These are phyloP conservation scores for Elymnias hypermnestra DNA, from an alignment of 1,140 invertebrate species.

Conservation along the genomic window DNA sequence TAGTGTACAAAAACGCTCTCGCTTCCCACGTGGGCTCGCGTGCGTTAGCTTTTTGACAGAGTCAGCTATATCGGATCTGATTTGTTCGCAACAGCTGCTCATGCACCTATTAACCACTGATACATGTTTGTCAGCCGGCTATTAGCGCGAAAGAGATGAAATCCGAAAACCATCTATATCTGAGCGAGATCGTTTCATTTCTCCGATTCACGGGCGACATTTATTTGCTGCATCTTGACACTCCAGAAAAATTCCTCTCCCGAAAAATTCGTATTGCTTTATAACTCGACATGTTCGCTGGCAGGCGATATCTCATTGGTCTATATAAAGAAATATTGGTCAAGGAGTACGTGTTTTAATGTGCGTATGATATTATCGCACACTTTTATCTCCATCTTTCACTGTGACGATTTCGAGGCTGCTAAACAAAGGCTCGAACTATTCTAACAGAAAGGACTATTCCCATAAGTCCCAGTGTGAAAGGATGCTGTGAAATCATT, in stretches of 20 bases:
- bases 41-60: conserved; percentile 66
- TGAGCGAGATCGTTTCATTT: conserved; percentile 68
- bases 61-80: conserved; percentile 71
- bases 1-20: too few species aligned
- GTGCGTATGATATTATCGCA: too few species aligned
- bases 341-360: too few species aligned
- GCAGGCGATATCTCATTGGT: conserved; percentile 60
- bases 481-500: too few species aligned
- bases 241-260: conserved; percentile 59
- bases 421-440: too few species aligned
- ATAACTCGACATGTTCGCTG: conserved; percentile 47
- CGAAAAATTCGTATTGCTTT: conserved; percentile 60
- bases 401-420: too few species aligned
- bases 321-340: conserved; percentile 58
- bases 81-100: conserved; percentile 73
- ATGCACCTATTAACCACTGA: conserved; percentile 73
- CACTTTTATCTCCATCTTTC: too few species aligned
- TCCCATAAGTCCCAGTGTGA: too few species aligned
- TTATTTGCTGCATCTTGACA: conserved; percentile 69
- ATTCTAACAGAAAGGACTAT: too few species aligned
- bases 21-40: too few species aligned
- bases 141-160: conserved; percentile 70
- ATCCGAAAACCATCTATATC: conserved; percentile 51
- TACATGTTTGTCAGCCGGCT: conserved; percentile 74
- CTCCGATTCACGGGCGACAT: conserved; percentile 63